Conservation (phyloP, 2,113 vertebrate genomes). For the Pollachius pollachius region DNA sequence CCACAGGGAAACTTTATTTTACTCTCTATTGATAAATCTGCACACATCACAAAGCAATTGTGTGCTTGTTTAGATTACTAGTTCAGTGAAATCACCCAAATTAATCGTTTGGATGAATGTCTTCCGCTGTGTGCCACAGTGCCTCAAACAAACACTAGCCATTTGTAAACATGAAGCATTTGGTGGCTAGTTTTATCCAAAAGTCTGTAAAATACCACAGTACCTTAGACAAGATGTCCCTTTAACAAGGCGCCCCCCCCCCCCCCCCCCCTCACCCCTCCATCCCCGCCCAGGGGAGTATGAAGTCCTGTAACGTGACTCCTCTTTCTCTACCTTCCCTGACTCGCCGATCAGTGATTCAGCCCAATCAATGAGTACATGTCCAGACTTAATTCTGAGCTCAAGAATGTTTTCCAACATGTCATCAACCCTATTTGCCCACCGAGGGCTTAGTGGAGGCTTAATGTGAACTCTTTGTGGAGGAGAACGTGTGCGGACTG, state of each 20-base stretch:
- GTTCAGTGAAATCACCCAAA: constrained; percentile 60
- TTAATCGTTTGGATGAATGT: constrained; percentile 58
- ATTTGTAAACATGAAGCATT: not conserved
- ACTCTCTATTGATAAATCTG: constrained; percentile 28
- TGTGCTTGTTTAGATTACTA: constrained; percentile 63
- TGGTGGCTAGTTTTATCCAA: not conserved
- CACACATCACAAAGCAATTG: constrained; percentile 50
- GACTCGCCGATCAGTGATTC: constrained; percentile 28
- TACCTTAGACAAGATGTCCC: not conserved
- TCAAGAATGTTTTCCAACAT: constrained; percentile 60
- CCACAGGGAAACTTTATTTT: no score
- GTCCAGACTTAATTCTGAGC: constrained; percentile 53
- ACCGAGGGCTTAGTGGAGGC: constrained; percentile 40
- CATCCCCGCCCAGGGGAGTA: not conserved
- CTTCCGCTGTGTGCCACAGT: constrained; percentile 44
- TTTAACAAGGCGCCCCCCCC: no score
- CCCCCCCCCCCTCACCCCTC: no score
- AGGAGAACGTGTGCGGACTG: constrained; percentile 39
- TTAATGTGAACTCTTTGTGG: constrained; percentile 31
- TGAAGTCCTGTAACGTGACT: not conserved
- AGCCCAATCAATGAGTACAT: constrained; percentile 39
- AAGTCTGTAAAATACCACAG: not conserved
- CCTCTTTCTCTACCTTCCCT: not conserved
- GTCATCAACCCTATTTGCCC: constrained; percentile 59
- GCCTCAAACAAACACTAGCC: constrained; percentile 27